A percentile compares a stretch with the other conserved stretches of the same genome.
phyloP scores from a whole-genome alignment of 1,140 invertebrate genomes.

The Camponotus pennsylvanicus region DNA sequence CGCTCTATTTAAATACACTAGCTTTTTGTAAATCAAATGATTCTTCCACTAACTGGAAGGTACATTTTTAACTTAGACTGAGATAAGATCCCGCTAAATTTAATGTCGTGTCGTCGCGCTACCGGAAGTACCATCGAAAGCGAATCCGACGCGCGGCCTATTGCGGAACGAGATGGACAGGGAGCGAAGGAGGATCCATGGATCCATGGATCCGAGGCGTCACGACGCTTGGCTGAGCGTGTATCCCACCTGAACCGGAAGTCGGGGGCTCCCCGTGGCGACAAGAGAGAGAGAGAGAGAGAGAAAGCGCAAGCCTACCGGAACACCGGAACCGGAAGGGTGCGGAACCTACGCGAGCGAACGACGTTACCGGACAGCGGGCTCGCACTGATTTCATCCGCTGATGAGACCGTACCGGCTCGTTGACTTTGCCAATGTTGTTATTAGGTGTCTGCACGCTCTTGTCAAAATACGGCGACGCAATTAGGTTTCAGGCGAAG shows the following conservation, averaged over 20 bases:
- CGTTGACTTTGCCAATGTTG: slow-evolving; percentile 74
- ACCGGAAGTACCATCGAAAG: slow-evolving; percentile 62
- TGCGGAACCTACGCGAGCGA: slow-evolving; percentile 81
- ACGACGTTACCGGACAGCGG: slow-evolving; percentile 74
- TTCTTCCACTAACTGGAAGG: no score
- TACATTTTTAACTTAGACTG: background rate
- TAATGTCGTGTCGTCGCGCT: background rate
- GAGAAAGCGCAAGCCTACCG: slow-evolving; percentile 82
- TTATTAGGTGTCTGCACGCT: slow-evolving; percentile 49
- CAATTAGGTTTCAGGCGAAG: background rate
- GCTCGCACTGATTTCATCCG: slow-evolving; percentile 84
- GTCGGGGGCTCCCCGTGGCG: slow-evolving; percentile 73
- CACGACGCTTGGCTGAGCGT: slow-evolving; percentile 84
- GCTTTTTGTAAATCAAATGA: background rate
- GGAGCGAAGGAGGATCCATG: slow-evolving; percentile 75
- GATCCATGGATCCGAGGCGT: slow-evolving; percentile 75
- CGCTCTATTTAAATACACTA: background rate
- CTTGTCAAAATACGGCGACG: background rate
- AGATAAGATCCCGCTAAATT: slow-evolving; percentile 36
- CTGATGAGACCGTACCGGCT: slow-evolving; percentile 78
- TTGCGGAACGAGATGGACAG: slow-evolving; percentile 28
- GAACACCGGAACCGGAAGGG: slow-evolving; percentile 86
- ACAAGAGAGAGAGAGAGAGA: slow-evolving; percentile 66
- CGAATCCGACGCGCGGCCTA: slow-evolving; percentile 44
- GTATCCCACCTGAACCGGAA: slow-evolving; percentile 85